phyloP scores from a whole-genome alignment of 2,797 vertebrate species.

The Glossophaga mutica region DNA sequence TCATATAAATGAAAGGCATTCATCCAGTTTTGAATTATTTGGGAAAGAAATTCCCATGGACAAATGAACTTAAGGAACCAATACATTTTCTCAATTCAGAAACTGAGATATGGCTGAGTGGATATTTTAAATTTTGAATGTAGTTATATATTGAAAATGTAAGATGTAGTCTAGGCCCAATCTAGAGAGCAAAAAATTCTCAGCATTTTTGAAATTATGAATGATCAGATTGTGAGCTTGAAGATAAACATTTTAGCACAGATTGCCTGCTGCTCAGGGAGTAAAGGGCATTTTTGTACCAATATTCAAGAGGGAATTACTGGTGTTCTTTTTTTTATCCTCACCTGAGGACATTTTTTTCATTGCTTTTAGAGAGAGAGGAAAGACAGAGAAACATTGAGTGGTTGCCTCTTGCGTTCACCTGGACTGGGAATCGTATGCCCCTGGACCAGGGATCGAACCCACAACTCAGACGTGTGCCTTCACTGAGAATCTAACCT shows the following conservation, averaged over 20 bases:
- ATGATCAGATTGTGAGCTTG: background rate
- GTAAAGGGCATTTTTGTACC: background rate
- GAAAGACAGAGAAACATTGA: background rate
- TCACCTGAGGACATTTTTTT: background rate
- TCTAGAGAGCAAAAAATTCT: background rate
- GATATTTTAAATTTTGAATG: conserved; percentile 30
- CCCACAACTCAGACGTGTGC: background rate
- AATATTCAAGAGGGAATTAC: background rate
- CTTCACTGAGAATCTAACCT: too few species aligned
- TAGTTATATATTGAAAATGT: background rate
- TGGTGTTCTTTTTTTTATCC: background rate
- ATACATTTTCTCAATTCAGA: background rate
- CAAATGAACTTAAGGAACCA: background rate
- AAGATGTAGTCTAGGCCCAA: background rate
- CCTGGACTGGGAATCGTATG: too few species aligned
- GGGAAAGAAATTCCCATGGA: background rate
- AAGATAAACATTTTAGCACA: conserved; percentile 6
- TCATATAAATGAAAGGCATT: background rate
- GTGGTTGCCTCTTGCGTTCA: background rate
- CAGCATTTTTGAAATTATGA: conserved; percentile 19
- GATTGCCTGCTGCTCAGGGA: background rate
- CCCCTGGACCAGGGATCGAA: too few species aligned
- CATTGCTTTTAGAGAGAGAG: background rate
- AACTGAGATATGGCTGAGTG: conserved; percentile 3
- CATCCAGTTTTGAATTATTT: conserved; percentile 27